These are phyloP conservation scores for Candoia aspera DNA, from an alignment of 2,113 vertebrate genomes.

Conservation along the genomic window DNA sequence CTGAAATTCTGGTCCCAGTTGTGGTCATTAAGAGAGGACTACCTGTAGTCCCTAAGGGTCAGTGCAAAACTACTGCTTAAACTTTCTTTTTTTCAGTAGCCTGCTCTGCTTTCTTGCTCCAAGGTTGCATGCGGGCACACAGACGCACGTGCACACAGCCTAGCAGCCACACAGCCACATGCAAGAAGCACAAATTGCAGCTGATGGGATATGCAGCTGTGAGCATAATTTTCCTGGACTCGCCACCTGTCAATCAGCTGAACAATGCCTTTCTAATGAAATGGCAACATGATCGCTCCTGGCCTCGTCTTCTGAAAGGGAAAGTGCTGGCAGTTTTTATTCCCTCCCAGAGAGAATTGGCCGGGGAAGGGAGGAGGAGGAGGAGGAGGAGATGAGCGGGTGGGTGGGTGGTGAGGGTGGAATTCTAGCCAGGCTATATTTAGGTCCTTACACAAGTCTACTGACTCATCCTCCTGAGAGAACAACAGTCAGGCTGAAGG, in stretches of 20 bases:
- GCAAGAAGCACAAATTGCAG: slow-evolving; percentile 28
- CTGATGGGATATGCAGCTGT: slow-evolving; percentile 56
- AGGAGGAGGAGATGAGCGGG: not conserved
- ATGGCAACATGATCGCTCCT: slow-evolving; percentile 51
- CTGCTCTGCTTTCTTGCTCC: not conserved
- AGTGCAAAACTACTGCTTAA: no score
- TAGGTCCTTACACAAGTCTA: not conserved
- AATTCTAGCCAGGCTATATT: not conserved
- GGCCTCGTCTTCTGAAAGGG: slow-evolving; percentile 38
- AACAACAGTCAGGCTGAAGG: not conserved
- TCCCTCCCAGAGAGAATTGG: not conserved
- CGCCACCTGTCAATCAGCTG: slow-evolving; percentile 63
- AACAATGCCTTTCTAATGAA: slow-evolving; percentile 60
- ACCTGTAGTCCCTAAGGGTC: not conserved
- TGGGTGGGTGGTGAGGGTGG: not conserved
- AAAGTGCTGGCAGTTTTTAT: not conserved
- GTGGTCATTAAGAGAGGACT: no score
- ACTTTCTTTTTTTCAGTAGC: not conserved
- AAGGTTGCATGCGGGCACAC: not conserved
- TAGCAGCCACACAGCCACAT: not conserved
- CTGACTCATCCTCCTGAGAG: not conserved
- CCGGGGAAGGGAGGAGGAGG: not conserved
- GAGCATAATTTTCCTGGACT: slow-evolving; percentile 56
- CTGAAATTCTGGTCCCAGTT: no score
- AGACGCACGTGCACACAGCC: not conserved